phyloP scores from a whole-genome alignment of 2,888 invertebrate genomes.

The Galerucella calmariensis region DNA sequence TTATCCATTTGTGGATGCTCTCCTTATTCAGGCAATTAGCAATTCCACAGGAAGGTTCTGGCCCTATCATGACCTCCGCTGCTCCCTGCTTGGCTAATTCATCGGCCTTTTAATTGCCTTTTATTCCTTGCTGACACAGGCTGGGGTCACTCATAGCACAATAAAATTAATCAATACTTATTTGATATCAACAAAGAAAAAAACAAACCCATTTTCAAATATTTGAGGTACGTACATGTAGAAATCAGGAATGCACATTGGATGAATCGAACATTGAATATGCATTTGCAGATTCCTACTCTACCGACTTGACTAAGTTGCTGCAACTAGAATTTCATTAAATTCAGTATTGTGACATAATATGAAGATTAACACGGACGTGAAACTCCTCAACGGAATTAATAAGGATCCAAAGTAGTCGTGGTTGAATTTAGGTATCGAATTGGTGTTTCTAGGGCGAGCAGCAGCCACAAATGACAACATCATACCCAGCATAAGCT shows the following conservation, averaged over 20 bases:
- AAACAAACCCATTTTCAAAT: not conserved
- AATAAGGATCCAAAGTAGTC: slow-evolving; percentile 8
- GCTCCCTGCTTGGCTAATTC: no score
- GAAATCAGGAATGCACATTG: slow-evolving; percentile 19
- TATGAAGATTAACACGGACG: slow-evolving; percentile 17
- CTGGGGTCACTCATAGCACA: no score
- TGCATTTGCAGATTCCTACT: slow-evolving; percentile 25
- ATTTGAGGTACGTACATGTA: not conserved
- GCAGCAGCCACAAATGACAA: not conserved
- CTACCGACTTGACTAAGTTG: slow-evolving; percentile 14
- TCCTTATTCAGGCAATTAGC: no score
- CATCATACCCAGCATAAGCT: not conserved
- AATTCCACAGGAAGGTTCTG: no score
- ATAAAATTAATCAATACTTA: no score
- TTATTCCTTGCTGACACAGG: no score
- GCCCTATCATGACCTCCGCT: no score
- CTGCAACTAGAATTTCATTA: slow-evolving; percentile 26
- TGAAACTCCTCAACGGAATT: slow-evolving; percentile 4
- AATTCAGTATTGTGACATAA: slow-evolving; percentile 19
- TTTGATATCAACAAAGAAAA: no score
- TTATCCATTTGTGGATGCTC: no score
- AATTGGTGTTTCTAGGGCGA: slow-evolving; percentile 18
- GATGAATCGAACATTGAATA: slow-evolving; percentile 17
- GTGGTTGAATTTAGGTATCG: slow-evolving; percentile 22
- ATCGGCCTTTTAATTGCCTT: no score